Evolutionary conservation across 1,140 invertebrate species (phyloP).

Genomic region (Aphis craccivora): DNA sequence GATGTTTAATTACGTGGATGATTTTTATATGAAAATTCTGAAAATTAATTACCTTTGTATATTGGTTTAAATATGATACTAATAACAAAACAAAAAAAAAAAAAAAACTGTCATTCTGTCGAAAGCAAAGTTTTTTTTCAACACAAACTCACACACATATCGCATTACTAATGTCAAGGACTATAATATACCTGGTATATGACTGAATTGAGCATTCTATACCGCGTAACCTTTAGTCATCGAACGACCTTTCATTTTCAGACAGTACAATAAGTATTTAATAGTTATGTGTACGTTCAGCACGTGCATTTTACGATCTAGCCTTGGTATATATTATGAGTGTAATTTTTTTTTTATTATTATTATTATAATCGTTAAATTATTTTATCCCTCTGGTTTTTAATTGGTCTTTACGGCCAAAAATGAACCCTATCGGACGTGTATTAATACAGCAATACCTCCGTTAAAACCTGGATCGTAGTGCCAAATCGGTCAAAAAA

Average conservation of each 20-base stretch:
- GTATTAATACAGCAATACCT: neutral
- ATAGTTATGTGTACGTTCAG: neutral
- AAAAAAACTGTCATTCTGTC: neutral
- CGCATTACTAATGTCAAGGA: conserved; percentile 5
- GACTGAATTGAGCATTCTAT: neutral
- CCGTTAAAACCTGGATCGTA: neutral
- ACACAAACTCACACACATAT: neutral
- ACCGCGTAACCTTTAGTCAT: neutral
- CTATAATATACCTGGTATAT: neutral
- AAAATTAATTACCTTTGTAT: neutral
- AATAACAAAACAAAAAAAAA: neutral
- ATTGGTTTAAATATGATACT: neutral
- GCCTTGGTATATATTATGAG: neutral
- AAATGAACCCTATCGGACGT: neutral
- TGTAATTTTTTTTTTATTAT: neutral
- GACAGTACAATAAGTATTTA: neutral
- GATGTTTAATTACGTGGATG: neutral
- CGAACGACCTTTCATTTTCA: conserved; percentile 18
- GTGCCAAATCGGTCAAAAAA: conserved; percentile 36
- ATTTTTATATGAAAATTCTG: neutral
- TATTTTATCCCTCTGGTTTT: neutral
- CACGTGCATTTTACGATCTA: neutral
- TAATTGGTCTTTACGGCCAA: neutral
- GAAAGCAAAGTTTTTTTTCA: neutral
- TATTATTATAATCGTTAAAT: neutral